Base-by-base conservation (phyloP, 1,140 invertebrate genomes). In the Tetragnatha versicolor region DNA sequence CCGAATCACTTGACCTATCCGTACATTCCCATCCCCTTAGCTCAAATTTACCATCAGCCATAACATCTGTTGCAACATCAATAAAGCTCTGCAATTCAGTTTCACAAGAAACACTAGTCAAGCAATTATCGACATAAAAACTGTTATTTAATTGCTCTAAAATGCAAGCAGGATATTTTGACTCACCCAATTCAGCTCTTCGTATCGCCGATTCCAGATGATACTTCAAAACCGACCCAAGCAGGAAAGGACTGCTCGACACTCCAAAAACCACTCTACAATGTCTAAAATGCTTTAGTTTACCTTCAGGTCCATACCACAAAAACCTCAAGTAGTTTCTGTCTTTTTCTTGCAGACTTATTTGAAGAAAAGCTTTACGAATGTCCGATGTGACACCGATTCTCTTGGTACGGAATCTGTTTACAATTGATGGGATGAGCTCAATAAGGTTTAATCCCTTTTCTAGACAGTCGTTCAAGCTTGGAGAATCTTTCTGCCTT, bases 361-460 rank as follows among this genome's bases (percentile, higher is more conserved):
- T 70, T 66, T 69, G 47, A 0, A 78, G 55, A 65, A 80, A 77
- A n/a, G 53, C 79, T 51, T 79, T 81, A n/a, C 76, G 65, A 25
- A 82, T 61, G n/a, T 82, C 70, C 29, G 47, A 45, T 0, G 49
- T 27, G 20, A 82, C 35, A n/a, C 25, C 81, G n/a, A 58, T 39
- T 76, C 20, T 25, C 0, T 82, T 45, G 0, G 14, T 42, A n/a
- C 79, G 58, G n/a, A 35, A 69, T 51, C 45, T 51, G 35, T 10
- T 39, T 27, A 87, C 39, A 37, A 87, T 76, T 2, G 81, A 29
- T 9, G 85, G 84, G 31, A 79, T 69, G 10, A 58, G 10, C 20
- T 31, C 33, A 12, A 58, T 80, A 12, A 79, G 55, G 17, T 79
- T 61, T 2, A 45, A 4, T 20, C 49, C n/a, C 7, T 33, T 79